Evolutionary conservation across 2,113 vertebrate species (phyloP), one percentile per base, ranked within the genome.

Genomic region (Baryphthengus martii): DNA sequence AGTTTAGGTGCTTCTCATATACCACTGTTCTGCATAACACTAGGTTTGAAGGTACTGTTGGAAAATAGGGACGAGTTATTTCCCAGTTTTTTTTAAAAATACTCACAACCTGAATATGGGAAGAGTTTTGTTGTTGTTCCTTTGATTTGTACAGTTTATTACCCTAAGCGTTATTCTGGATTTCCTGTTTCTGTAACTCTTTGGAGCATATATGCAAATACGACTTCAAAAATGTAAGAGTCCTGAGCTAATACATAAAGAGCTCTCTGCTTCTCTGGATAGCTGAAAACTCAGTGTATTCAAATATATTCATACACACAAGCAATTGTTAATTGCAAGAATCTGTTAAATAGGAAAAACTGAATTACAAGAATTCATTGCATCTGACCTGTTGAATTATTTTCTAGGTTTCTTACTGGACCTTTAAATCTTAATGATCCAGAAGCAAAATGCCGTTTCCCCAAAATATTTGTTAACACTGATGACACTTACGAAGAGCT

Each of bases 401-500:
- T 96, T 96, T 96, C 65, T 95, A 99, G 99, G 97, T 99, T 99
- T 98, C 98, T 99, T 89, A 99, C 99, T 47, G 99, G 99, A 96
- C 99, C 99, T 8, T 94, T 99, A 70, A 99, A 99, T 93, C 98
- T 99, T 24, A 99, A 99, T 91, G 99, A 99, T 96, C 99, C 99
- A 7, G 99, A 99, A 93, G 98, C 99, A 95, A 99, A 99, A 97
- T 99, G 99, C 96, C 97, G 99, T 91, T 99, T 99, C 93, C 99
- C 99, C 10, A 99, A 98, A 98, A 99, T 99, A 97, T 99, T 99
- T 97, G 99, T 99, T 70, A 99, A 98, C 81, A 98, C 99, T 67
- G 98, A 98, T 20, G 98, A 98, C 29, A 98, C 98, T 88, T 99
- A 99, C 0, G 99, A 99, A 97, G 99, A 99, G 89, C 98, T 99